A percentile compares a stretch with the other conserved stretches of the same genome.
Conservation (phyloP, 2,797 vertebrate genomes). For the Tamandua tetradactyla region DNA sequence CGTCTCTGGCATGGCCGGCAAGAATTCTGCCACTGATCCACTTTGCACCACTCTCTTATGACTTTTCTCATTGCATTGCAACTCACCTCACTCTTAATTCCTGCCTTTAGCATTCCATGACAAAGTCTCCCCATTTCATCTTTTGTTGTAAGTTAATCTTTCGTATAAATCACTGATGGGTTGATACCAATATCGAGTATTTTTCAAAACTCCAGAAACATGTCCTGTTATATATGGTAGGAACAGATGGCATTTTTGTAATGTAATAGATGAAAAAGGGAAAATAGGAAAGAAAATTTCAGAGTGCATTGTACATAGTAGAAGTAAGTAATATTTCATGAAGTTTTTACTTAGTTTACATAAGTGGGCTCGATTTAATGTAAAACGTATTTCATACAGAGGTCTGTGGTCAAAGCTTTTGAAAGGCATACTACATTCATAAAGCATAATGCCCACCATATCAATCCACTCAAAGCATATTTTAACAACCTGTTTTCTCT, state of each 20-base stretch:
- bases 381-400: neutral
- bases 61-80: neutral
- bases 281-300: neutral
- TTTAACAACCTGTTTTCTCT: neutral
- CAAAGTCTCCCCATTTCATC: neutral
- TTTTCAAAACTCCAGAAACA: neutral
- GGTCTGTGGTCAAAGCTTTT: neutral
- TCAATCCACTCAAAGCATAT: neutral
- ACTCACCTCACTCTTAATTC: neutral
- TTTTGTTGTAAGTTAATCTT: constrained; percentile 12
- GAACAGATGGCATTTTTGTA: neutral
- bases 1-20: no score
- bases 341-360: neutral
- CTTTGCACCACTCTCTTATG: no score
- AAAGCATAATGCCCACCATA: neutral
- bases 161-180: neutral
- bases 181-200: neutral
- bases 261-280: neutral
- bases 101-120: neutral
- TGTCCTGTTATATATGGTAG: neutral
- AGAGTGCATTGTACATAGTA: neutral
- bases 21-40: no score
- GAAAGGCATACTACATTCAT: neutral
- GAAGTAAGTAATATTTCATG: neutral
- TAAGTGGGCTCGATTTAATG: neutral